These are phyloP conservation scores for Meteorus colon DNA, from an alignment of 2,888 invertebrate species.

Conservation along the genomic window DNA sequence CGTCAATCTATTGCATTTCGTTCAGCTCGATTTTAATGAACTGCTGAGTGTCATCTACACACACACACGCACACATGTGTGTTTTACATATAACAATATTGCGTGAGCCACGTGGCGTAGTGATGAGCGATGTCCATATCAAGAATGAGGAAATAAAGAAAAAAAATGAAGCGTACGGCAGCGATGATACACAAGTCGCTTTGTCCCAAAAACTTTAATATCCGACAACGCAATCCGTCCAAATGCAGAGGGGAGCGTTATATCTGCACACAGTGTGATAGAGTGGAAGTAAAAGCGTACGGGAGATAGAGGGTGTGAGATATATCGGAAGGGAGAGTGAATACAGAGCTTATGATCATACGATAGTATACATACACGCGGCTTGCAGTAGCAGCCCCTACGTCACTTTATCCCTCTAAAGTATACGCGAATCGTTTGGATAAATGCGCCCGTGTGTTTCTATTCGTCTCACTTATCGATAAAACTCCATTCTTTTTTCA, in stretches of 20 bases:
- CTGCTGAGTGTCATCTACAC: not conserved
- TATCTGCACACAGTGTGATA: not conserved
- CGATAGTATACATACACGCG: constrained; percentile 34
- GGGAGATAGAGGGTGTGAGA: constrained; percentile 8
- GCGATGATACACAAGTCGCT: constrained; percentile 47
- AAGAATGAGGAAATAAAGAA: constrained; percentile 8
- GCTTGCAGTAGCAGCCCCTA: not conserved
- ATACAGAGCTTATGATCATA: constrained; percentile 40
- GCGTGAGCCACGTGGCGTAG: constrained; percentile 18
- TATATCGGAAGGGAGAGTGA: constrained; percentile 27
- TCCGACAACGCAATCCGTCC: constrained; percentile 60
- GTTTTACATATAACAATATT: not conserved
- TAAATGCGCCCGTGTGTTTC: constrained; percentile 13
- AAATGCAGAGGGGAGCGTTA: constrained; percentile 5
- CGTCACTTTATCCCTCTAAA: constrained; percentile 27
- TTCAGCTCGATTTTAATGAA: not conserved
- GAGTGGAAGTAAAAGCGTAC: not conserved
- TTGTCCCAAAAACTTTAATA: constrained; percentile 68
- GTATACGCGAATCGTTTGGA: constrained; percentile 39
- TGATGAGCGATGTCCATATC: constrained; percentile 34
- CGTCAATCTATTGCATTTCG: not conserved
- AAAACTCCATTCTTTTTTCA: constrained; percentile 8
- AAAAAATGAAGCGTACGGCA: constrained; percentile 37
- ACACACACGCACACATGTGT: not conserved
- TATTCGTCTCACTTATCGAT: constrained; percentile 20